Evolutionary conservation across 2,113 vertebrate species (phyloP), one percentile per base, ranked within the genome.

Genomic region (Notarius quadriscutis): DNA sequence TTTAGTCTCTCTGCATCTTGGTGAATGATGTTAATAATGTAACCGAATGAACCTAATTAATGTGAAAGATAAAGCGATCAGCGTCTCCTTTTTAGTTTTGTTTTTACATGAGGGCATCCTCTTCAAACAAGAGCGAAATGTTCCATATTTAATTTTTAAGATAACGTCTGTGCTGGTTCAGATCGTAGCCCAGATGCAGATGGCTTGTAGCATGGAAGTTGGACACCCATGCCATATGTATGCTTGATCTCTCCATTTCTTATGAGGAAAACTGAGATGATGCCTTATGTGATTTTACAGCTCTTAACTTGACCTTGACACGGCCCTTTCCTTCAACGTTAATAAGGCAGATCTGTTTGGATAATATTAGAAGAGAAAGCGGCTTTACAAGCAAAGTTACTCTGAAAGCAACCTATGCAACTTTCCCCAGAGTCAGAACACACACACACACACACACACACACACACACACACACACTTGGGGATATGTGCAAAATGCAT

Each of bases 321-420:
- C 22, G 41, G 3, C 34, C 41, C 34, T 75, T 75, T 75, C 18
- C 22, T 25, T 51, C 48, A 51, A 4, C 4, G 2, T 51, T 25
- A 50, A 25, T 25, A 25, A 75, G 83, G 12, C 84, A 65, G 87
- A 79, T 88, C 15, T 65, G 72, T 77, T 60, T 88, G 86, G 58
- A 30, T 80, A 7, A 84, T 48, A 3, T 8, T 79, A 79, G 58
- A 53, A 72, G 18, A 50, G 48, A 50, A 51, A 25, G 10, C 83
- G 18, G 8, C 20, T 80, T 63, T 51, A 62, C 25, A 25, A 30
- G 27, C 22, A 50, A 58, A 71, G 22, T 22, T 85, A 60, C 84
- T 84, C 4, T 30, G 1, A 84, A 84, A 84, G n/a, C 41, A 41
- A 41, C 41, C 41, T 69, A 34, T 58, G 57, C 51, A 67, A 11